Base-by-base conservation (phyloP, 2,888 invertebrate species). In the Trichopria drosophilae region DNA sequence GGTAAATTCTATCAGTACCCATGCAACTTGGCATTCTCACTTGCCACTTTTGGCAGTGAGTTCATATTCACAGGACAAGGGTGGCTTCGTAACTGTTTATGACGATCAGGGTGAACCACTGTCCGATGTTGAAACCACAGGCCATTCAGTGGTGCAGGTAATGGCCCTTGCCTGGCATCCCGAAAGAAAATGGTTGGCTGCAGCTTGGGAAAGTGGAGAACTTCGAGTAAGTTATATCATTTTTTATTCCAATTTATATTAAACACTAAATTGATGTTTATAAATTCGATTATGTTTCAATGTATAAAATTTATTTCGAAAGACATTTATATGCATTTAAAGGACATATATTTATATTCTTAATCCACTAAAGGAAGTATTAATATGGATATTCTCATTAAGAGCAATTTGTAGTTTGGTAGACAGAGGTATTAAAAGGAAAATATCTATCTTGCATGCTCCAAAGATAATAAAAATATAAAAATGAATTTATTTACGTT, bases 151-250 rank as follows among this genome's bases (percentile, higher is more conserved):
- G 12, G 87, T 88, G 42, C 91, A 91, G 79, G 88, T 89, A 1
- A 88, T 90, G 12, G 84, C 88, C 2, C 72, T 93, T 24, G 82
- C 85, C 3, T 97, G 97, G 96, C 96, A 97, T 76, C 94, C 96
- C 1, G 85, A 84, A 41, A 83, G 87, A 67, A 84, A 85, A 47
- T 80, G 93, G 49, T 76, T 97, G 42, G 88, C 88, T 2, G 87
- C 88, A 31, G 93, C 93, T 4, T 96, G 94, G 93, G 93, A 94
- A 77, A 92, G 87, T 67, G 96, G 96, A 6, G 93, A 93, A 69
- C 79, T 97, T 4, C 84, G 86, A 65, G 83, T 92, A 29, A 92
- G 42, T 51, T 2, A n/a, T n/a, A n/a, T n/a, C n/a, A n/a, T n/a
- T n/a, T n/a, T n/a, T n/a, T n/a, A n/a, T n/a, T 12, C 29, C 26